phyloP scores from a whole-genome alignment of 2,113 vertebrate species.

The Etheostoma cragini region DNA sequence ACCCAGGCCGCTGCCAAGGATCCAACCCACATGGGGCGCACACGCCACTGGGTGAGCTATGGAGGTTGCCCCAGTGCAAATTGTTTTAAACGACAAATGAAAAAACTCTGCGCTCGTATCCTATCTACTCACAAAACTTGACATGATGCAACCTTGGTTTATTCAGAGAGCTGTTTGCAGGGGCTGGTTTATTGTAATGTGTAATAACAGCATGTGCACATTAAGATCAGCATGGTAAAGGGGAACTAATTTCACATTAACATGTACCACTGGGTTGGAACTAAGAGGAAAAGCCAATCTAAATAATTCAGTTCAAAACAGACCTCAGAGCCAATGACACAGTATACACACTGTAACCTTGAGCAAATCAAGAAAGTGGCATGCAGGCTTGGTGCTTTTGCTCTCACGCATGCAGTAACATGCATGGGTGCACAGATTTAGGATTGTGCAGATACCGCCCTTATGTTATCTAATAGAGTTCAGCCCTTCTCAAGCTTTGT shows the following conservation, averaged over 20 bases:
- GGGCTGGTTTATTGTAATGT: slow-evolving; percentile 46
- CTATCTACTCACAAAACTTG: slow-evolving; percentile 25
- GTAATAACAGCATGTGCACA: slow-evolving; percentile 43
- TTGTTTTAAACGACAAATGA: slow-evolving; percentile 3
- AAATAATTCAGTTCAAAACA: slow-evolving; percentile 73
- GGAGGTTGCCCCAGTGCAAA: background rate
- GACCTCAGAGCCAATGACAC: slow-evolving; percentile 21
- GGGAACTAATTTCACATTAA: slow-evolving; percentile 75
- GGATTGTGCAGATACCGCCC: slow-evolving; percentile 29
- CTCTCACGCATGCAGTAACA: slow-evolving; percentile 36
- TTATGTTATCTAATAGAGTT: slow-evolving; percentile 20
- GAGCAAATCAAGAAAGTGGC: slow-evolving; percentile 11
- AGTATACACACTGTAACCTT: background rate
- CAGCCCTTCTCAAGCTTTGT: slow-evolving; percentile 20
- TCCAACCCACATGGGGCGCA: too few relatives aligned
- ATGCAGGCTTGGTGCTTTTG: slow-evolving; percentile 8
- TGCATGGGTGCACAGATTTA: slow-evolving; percentile 43
- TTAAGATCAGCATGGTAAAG: slow-evolving; percentile 59
- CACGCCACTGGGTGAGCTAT: too few relatives aligned
- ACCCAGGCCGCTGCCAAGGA: too few relatives aligned
- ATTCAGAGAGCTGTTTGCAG: slow-evolving; percentile 48
- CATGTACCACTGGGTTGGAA: slow-evolving; percentile 70
- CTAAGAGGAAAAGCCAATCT: slow-evolving; percentile 64
- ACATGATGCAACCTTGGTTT: slow-evolving; percentile 34
- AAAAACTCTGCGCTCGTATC: slow-evolving; percentile 14